A percentile compares a stretch with the other conserved stretches of the same genome.
Conservation (phyloP, 2,888 invertebrate species). For the Electrophaes corylata region DNA sequence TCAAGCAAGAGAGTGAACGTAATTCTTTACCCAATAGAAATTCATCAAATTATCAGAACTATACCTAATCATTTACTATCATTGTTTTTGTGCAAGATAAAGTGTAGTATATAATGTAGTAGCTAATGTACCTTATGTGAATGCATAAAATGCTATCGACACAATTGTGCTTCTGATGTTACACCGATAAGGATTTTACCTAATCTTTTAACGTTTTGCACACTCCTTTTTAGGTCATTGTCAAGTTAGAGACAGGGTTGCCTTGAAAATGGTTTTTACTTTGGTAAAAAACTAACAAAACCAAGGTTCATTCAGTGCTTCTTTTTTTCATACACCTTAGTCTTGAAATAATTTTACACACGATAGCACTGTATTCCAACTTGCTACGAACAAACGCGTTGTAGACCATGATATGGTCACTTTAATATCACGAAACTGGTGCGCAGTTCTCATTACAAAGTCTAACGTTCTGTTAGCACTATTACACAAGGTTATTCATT, state of each 20-base stretch:
- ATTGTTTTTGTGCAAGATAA: conserved; percentile 28
- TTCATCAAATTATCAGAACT: conserved; percentile 4
- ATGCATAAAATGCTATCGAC: conserved; percentile 20
- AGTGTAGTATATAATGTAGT: conserved; percentile 17
- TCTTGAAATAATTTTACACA: too few species aligned
- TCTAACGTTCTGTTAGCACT: too few species aligned
- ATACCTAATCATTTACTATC: conserved; percentile 17
- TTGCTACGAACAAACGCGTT: too few species aligned
- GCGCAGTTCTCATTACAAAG: too few species aligned
- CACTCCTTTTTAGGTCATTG: not conserved
- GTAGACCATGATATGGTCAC: too few species aligned
- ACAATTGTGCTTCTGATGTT: conserved; percentile 11
- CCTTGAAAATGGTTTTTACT: not conserved
- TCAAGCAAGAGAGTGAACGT: too few species aligned
- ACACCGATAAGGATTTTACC: conserved; percentile 5
- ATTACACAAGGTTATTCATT: too few species aligned
- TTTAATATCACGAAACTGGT: too few species aligned
- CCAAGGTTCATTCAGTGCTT: not conserved
- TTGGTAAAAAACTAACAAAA: too few species aligned
- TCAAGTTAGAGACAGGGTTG: not conserved
- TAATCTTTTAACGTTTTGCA: not conserved
- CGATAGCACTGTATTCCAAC: too few species aligned
- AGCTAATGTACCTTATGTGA: conserved; percentile 25
- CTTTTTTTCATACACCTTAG: not conserved
- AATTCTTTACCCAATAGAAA: not conserved